Evolutionary conservation across 1,140 invertebrate species (phyloP).

Genomic region (Hestina assimilis): DNA sequence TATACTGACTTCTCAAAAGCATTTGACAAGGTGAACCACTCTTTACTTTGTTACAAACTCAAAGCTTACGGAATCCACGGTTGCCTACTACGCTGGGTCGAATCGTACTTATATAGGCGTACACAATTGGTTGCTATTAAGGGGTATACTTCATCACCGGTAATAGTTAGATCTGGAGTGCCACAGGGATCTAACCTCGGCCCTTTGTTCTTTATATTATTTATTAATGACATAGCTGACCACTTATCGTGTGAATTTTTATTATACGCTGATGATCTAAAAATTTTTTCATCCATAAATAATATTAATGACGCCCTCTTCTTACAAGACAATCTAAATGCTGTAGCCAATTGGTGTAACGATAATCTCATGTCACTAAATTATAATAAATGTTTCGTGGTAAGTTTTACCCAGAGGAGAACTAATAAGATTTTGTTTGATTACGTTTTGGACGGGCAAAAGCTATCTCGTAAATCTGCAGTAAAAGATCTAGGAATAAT

Average conservation of each 20-base stretch:
- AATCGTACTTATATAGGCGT: neutral
- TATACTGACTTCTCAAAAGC: no score
- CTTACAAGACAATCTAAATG: neutral
- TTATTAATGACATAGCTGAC: neutral
- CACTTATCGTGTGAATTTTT: neutral
- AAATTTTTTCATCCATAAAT: neutral
- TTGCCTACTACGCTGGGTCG: neutral
- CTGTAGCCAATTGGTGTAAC: neutral
- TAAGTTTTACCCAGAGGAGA: neutral
- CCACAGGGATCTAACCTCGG: neutral
- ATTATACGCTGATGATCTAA: neutral
- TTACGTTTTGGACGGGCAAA: no score
- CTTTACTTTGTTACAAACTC: neutral
- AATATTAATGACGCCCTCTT: neutral
- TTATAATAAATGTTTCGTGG: neutral
- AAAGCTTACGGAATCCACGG: neutral
- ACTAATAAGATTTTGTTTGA: no score
- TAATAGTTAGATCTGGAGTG: neutral
- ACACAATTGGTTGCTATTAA: neutral
- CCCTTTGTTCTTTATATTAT: neutral
- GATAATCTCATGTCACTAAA: neutral
- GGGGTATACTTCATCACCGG: neutral
- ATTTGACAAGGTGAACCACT: no score
- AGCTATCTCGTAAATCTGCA: no score
- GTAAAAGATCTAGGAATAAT: no score